These are phyloP conservation scores for Plebejus argus DNA, from an alignment of 2,888 invertebrate genomes.

Conservation along the genomic window DNA sequence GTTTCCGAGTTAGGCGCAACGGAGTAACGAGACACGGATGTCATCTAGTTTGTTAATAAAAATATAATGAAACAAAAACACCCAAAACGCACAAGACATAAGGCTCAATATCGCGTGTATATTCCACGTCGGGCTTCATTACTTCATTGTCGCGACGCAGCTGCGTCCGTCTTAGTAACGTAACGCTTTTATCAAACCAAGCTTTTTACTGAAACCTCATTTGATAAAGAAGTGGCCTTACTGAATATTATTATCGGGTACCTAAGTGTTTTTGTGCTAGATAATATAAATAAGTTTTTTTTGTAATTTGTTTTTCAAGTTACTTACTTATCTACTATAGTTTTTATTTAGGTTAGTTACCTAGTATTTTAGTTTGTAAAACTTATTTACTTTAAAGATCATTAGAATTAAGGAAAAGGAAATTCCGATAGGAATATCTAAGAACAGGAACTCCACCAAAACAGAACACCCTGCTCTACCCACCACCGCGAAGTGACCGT, in stretches of 20 bases:
- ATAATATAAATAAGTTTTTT: background rate
- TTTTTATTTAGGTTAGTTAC: too few relatives aligned
- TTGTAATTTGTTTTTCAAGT: background rate
- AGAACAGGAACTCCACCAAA: too few relatives aligned
- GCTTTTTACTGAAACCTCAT: constrained; percentile 5
- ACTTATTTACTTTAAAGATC: too few relatives aligned
- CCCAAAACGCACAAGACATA: background rate
- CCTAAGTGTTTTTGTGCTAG: background rate
- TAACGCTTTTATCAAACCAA: background rate
- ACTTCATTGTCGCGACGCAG: background rate
- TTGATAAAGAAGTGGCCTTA: background rate
- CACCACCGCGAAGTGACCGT: too few relatives aligned
- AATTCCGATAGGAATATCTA: too few relatives aligned
- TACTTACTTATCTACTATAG: too few relatives aligned
- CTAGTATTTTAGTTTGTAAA: too few relatives aligned
- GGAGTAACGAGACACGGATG: too few relatives aligned
- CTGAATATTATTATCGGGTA: background rate
- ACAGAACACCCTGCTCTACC: too few relatives aligned
- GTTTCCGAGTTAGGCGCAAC: too few relatives aligned
- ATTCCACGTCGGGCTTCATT: background rate
- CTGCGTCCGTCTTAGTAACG: constrained; percentile 11
- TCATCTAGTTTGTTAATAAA: too few relatives aligned
- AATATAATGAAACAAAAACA: background rate
- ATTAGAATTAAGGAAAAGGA: too few relatives aligned
- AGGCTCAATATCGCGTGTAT: background rate